A percentile compares a stretch with the other conserved stretches of the same genome.
phyloP scores from a whole-genome alignment of 2,888 invertebrate species.

The Eristalis intricaria region DNA sequence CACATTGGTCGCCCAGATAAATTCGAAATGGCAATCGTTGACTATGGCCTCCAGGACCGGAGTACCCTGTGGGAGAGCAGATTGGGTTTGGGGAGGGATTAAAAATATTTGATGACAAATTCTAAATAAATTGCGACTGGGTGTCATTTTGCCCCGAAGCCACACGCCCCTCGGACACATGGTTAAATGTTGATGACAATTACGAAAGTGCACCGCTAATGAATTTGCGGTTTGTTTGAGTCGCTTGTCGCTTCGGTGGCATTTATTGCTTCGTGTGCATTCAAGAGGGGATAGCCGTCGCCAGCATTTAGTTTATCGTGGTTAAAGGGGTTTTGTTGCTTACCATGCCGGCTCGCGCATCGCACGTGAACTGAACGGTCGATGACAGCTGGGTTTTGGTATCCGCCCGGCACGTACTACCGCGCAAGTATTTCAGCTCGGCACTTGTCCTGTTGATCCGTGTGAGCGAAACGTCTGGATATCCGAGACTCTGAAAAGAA shows the following conservation, averaged over 20 bases:
- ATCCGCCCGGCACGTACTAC: slow-evolving; percentile 78
- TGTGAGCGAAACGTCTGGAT: slow-evolving; percentile 76
- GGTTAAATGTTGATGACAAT: slow-evolving; percentile 35
- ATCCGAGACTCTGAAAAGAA: slow-evolving; percentile 79
- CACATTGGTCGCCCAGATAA: slow-evolving; percentile 80
- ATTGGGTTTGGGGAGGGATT: slow-evolving; percentile 3
- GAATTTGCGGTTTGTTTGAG: slow-evolving; percentile 28
- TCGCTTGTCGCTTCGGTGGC: not conserved
- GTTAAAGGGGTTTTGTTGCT: slow-evolving; percentile 68
- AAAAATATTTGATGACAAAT: slow-evolving; percentile 65
- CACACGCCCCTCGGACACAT: not conserved
- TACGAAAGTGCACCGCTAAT: slow-evolving; percentile 32
- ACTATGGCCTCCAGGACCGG: slow-evolving; percentile 79
- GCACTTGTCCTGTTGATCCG: slow-evolving; percentile 77
- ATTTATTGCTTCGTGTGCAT: slow-evolving; percentile 19
- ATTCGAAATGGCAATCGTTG: slow-evolving; percentile 79
- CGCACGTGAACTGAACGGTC: slow-evolving; percentile 78
- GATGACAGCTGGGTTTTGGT: slow-evolving; percentile 76
- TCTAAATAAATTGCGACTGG: slow-evolving; percentile 24
- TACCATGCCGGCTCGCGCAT: slow-evolving; percentile 79
- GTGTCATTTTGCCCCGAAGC: slow-evolving; percentile 13
- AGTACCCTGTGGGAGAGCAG: slow-evolving; percentile 75
- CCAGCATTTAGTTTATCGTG: not conserved
- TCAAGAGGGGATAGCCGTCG: not conserved
- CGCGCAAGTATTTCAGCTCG: slow-evolving; percentile 77